Conservation (phyloP, 2,797 vertebrate species). For the Clarias fuscus region DNA sequence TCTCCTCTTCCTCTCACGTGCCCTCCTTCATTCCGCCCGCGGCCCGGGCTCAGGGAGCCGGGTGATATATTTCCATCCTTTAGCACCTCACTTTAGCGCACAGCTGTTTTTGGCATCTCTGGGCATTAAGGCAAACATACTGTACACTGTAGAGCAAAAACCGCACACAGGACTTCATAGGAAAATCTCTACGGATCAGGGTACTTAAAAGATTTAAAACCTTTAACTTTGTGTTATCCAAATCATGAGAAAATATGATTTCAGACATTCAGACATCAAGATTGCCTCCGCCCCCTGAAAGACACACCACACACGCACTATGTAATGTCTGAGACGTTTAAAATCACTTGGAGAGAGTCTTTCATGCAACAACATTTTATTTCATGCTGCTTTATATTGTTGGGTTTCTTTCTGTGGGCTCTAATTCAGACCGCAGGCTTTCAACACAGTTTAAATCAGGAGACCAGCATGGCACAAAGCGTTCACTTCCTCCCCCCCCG, state of each 20-base stretch:
- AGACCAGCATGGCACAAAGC: background rate
- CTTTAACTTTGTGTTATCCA: background rate
- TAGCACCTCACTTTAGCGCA: conserved; percentile 1
- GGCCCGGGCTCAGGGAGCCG: background rate
- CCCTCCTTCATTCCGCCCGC: background rate
- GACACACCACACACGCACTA: background rate
- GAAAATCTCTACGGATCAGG: background rate
- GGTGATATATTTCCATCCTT: conserved; percentile 36
- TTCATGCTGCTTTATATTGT: background rate
- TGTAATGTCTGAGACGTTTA: background rate
- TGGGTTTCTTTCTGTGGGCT: conserved; percentile 11
- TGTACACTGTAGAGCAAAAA: background rate
- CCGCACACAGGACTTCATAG: background rate
- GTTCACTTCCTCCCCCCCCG: background rate
- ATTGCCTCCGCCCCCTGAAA: background rate
- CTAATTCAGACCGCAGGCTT: conserved; percentile 18
- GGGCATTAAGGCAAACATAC: conserved; percentile 5
- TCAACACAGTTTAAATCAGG: background rate
- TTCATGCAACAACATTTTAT: background rate
- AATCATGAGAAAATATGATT: background rate
- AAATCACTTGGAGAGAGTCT: background rate
- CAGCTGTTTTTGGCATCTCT: conserved; percentile 42
- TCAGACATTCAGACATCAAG: background rate
- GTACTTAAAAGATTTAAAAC: background rate
- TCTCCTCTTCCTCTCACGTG: conserved; percentile 37